Evolutionary conservation across 2,888 invertebrate species (phyloP).

Genomic region (Kuschelorhynchus macadamiae): DNA sequence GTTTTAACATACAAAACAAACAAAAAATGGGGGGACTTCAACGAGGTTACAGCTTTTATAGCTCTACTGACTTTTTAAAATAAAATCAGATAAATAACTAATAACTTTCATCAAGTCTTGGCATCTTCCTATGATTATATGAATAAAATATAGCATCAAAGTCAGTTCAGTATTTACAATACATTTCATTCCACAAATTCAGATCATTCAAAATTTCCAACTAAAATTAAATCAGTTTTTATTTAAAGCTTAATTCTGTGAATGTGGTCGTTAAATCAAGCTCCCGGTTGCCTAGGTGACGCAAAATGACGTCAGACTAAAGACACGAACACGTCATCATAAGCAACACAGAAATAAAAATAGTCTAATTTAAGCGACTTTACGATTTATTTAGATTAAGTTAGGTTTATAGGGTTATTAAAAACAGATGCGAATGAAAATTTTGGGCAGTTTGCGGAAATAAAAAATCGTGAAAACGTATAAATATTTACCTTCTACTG

Average conservation of each 20-base stretch:
- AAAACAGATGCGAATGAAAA: background rate
- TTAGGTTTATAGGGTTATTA: background rate
- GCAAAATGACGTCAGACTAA: slow-evolving; percentile 14
- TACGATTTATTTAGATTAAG: background rate
- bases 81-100: too few relatives aligned
- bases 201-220: background rate
- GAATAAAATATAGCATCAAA: too few relatives aligned
- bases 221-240: slow-evolving; percentile 5
- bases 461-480: background rate
- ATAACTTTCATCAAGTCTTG: too few relatives aligned
- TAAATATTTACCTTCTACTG: slow-evolving; percentile 72
- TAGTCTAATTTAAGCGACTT: background rate
- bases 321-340: slow-evolving; percentile 10
- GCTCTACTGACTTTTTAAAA: too few relatives aligned
- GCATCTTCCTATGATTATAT: too few relatives aligned
- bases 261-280: slow-evolving; percentile 1
- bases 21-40: too few relatives aligned
- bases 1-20: too few relatives aligned
- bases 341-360: slow-evolving; percentile 16
- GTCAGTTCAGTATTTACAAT: too few relatives aligned
- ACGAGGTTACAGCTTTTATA: too few relatives aligned
- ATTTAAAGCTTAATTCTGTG: background rate
- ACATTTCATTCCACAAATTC: too few relatives aligned
- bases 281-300: slow-evolving; percentile 11
- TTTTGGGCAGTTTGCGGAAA: background rate